phyloP scores from a whole-genome alignment of 2,113 vertebrate species.

The Dinomys branickii region DNA sequence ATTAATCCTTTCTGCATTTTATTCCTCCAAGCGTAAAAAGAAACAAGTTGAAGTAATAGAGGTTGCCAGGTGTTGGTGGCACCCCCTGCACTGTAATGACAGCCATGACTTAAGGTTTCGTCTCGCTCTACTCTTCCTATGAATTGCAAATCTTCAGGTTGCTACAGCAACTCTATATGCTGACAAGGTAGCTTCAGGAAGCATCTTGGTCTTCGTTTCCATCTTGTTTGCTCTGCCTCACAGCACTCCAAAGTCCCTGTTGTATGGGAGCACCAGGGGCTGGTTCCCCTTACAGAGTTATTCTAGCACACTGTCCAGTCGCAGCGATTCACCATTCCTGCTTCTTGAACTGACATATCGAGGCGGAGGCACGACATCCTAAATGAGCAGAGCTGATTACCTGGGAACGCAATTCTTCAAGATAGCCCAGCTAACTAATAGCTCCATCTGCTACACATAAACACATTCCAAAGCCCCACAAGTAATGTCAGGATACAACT shows the following conservation, averaged over 20 bases:
- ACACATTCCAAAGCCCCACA: conserved; percentile 83
- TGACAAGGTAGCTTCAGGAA: conserved; percentile 76
- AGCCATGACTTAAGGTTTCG: conserved; percentile 74
- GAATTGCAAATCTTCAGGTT: conserved; percentile 83
- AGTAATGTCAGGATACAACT: conserved; percentile 77
- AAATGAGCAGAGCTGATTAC: conserved; percentile 92
- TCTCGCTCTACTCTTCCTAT: conserved; percentile 74
- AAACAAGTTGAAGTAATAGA: conserved; percentile 69
- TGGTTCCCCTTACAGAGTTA: conserved; percentile 75
- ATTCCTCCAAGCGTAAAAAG: conserved; percentile 65
- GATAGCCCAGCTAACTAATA: conserved; percentile 88
- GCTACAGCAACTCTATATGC: conserved; percentile 82
- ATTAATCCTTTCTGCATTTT: conserved; percentile 73
- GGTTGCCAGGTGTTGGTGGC: conserved; percentile 66
- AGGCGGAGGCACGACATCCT: conserved; percentile 88
- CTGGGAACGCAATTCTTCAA: conserved; percentile 92
- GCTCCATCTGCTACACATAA: conserved; percentile 89
- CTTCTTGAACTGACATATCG: conserved; percentile 85
- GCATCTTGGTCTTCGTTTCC: conserved; percentile 80
- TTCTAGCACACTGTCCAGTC: conserved; percentile 83
- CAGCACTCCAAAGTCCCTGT: conserved; percentile 76
- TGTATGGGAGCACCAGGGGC: conserved; percentile 70
- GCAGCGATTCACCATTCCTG: conserved; percentile 87
- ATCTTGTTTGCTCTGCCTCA: conserved; percentile 80
- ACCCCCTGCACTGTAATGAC: conserved; percentile 68